Conservation (phyloP, 2,888 invertebrate genomes). For the Drosophila mercatorum region DNA sequence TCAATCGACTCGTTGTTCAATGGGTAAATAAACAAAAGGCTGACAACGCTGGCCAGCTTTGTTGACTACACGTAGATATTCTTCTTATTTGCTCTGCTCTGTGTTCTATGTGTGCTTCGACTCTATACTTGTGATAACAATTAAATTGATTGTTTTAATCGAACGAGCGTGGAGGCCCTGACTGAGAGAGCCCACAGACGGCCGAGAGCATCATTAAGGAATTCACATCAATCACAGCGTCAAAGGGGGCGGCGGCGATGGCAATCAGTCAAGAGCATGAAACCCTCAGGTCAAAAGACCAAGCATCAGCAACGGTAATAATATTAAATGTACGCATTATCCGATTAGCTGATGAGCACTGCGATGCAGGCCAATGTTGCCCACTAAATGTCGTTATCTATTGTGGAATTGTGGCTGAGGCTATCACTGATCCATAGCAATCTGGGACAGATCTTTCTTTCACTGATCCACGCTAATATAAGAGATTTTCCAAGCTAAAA, state of each 20-base stretch:
- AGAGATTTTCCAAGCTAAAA: too few species aligned
- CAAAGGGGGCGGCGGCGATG: conserved; percentile 27
- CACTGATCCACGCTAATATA: too few species aligned
- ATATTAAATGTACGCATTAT: conserved; percentile 8
- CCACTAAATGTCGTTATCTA: too few species aligned
- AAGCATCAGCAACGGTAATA: conserved; percentile 22
- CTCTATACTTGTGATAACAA: conserved; percentile 47
- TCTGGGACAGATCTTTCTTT: too few species aligned
- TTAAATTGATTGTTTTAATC: conserved; percentile 61
- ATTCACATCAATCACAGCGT: conserved; percentile 52
- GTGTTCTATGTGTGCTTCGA: neutral
- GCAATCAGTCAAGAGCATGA: conserved; percentile 37
- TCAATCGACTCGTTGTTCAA: conserved; percentile 16
- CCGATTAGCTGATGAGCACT: conserved; percentile 11
- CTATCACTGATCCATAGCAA: too few species aligned
- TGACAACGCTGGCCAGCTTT: conserved; percentile 29
- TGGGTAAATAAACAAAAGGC: conserved; percentile 22
- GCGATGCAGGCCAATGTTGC: neutral
- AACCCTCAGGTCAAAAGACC: neutral
- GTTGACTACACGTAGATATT: conserved; percentile 19
- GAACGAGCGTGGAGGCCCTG: conserved; percentile 11
- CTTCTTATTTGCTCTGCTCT: conserved; percentile 10
- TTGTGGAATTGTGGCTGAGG: too few species aligned
- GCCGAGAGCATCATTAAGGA: conserved; percentile 34
- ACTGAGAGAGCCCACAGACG: conserved; percentile 47